Base-by-base conservation (phyloP, 2,113 vertebrate species). In the Myrmecobius fasciatus region DNA sequence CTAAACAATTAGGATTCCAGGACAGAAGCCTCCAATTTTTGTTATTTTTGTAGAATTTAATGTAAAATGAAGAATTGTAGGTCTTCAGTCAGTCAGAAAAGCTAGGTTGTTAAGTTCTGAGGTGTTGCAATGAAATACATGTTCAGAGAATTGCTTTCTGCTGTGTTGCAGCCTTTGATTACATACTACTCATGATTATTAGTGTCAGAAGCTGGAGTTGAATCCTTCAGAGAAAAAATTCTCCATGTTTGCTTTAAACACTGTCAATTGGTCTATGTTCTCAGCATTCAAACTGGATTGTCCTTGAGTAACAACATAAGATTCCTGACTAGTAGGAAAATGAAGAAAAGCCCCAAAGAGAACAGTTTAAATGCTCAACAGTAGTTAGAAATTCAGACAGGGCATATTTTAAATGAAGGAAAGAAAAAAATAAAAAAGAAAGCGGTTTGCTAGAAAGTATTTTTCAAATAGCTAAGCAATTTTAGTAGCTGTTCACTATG, bases 141-240 rank as follows among this genome's bases (percentile, higher is more conserved):
- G 90, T 97, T 97, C 96, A 95, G 95, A 96, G 95, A 95, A 95
- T 54, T 53, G 93, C 94, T 97, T 93, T 95, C 93, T 93, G 48
- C 94, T 46, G 94, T 94, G 56, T 56, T 17, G 0, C 94, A 97
- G 97, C 97, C 96, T 95, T 97, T 97, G 93, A 93, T 96, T 97
- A 96, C 95, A 94, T 93, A 93, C 97, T 93, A 95, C 97, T 97
- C 95, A 92, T 91, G 96, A 97, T 89, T 92, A 97, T 67, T 97
- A 96, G 95, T 95, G 97, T 96, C 98, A 97, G 94, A 90, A 97
- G 95, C 53, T 96, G 94, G 60, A 97, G 94, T 0, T 95, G 93
- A 91, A 97, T 89, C 95, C 91, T 75, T 97, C 92, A 11, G 51
- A 96, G 97, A 95, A 94, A 97, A 98, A 97, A 95, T 90, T 91